Evolutionary conservation across 2,888 invertebrate species (phyloP), one percentile per base, ranked within the genome.

Genomic region (Creontiades dilutus): DNA sequence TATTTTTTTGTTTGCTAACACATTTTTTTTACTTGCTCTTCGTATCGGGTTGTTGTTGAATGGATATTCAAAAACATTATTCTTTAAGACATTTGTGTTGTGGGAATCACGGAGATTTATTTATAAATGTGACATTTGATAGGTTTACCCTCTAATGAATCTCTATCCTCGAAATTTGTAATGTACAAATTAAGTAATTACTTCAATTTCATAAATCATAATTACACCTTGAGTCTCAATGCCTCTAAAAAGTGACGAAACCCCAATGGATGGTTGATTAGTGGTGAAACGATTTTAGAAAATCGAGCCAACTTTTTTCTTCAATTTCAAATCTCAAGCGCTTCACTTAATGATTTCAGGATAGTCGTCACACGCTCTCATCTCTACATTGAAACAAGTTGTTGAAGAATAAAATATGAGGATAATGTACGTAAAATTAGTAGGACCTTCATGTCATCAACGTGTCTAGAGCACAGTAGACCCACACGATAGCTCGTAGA

Each of bases 321-420:
- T 68, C 12, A 23, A 5, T 23, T 5, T 19, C 68, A 68, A 68
- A 68, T 19, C 27, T 68, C 68, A 68, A 23, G 23, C 68, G 13
- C 68, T 68, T 68, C 68, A 68, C 23, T 68, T 68, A 13, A 68
- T 68, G 68, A 46, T 86, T 86, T 47, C 86, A 86, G 86, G 76
- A 47, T 86, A 68, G 47, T 52, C 19, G 47, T 86, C 46, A 86
- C 68, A 23, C 86, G 68, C 75, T 47, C 86, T 16, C 86, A 52
- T 52, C 86, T 48, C 47, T 86, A 68, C 86, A 75, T 75, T 75
- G 86, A 86, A 86, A 86, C 86, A 37, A 86, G 86, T 76, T 86
- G 86, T 68, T 86, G 86, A 86, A 86, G 75, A 68, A 19, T 52
- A 46, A 37, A 37, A 46, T 16, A n/a, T 61, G 61, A 61, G 61